Conservation (phyloP, 2,797 vertebrate genomes). For the Hyperoplus lanceolatus region DNA sequence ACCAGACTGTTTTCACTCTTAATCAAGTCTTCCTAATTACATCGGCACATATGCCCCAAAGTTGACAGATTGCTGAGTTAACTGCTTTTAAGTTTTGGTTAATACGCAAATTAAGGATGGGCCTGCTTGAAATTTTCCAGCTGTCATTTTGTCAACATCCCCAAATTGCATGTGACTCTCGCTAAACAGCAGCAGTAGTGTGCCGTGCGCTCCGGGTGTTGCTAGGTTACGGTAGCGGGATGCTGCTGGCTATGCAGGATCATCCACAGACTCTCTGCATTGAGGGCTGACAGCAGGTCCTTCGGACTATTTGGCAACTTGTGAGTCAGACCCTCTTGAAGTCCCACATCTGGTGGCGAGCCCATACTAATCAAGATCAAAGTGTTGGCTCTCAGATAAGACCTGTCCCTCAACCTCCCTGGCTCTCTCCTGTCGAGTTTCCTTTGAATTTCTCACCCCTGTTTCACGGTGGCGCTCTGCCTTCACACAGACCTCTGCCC, state of each 20-base stretch:
- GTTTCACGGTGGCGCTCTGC: conserved; percentile 28
- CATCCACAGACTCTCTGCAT: conserved; percentile 57
- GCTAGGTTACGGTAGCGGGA: conserved; percentile 83
- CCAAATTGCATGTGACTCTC: conserved; percentile 61
- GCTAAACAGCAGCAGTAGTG: conserved; percentile 66
- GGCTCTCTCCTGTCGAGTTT: conserved; percentile 51
- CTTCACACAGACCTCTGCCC: conserved; percentile 30
- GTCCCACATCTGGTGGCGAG: conserved; percentile 72
- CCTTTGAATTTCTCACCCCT: conserved; percentile 61
- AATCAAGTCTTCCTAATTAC: conserved; percentile 44
- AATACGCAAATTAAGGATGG: conserved; percentile 41
- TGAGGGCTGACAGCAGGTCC: conserved; percentile 74
- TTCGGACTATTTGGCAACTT: conserved; percentile 73
- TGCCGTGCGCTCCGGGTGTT: conserved; percentile 69
- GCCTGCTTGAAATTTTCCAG: conserved; percentile 55
- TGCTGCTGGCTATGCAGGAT: conserved; percentile 79
- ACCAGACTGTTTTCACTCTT: conserved; percentile 19
- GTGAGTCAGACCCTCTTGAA: conserved; percentile 65
- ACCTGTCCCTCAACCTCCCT: conserved; percentile 64
- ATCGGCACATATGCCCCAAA: conserved; percentile 16
- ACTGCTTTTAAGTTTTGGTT: conserved; percentile 45
- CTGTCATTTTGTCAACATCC: conserved; percentile 73
- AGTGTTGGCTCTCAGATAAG: conserved; percentile 61
- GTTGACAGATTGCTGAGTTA: conserved; percentile 54
- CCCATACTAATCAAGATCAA: conserved; percentile 71